phyloP scores from a whole-genome alignment of 1,140 invertebrate genomes.

The Homarus americanus region DNA sequence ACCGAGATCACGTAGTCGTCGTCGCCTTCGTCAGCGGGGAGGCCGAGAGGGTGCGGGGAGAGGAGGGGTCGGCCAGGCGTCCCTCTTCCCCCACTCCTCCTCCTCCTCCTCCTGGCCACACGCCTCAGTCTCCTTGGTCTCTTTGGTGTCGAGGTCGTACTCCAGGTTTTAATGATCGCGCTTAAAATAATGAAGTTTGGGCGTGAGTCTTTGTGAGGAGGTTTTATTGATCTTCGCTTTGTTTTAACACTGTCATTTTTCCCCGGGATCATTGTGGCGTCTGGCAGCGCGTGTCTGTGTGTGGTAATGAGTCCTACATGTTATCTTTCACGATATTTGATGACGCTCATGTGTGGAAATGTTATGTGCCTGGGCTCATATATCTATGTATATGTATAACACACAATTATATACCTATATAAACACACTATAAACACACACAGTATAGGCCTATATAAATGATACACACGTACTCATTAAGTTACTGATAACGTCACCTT shows the following conservation, averaged over 20 bases:
- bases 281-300: no score
- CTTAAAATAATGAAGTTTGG: constrained; percentile 33
- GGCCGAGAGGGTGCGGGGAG: background rate
- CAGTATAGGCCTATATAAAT: no score
- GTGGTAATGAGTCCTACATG: no score
- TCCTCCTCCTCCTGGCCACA: background rate
- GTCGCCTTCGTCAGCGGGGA: constrained; percentile 24
- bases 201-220: background rate
- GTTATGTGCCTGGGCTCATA: no score
- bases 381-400: no score
- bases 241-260: background rate
- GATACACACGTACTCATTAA: no score
- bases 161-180: constrained; percentile 12
- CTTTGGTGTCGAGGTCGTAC: background rate
- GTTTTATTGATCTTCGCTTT: background rate
- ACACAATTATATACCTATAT: no score
- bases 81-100: background rate
- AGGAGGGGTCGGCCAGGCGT: background rate
- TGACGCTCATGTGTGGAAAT: background rate
- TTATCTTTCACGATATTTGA: no score
- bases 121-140: background rate
- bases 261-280: background rate
- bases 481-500: no score
- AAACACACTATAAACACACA: no score
- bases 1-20: constrained; percentile 42